A percentile compares a stretch with the other conserved stretches of the same genome.
Conservation (phyloP, 2,113 vertebrate species). For the Cyprinus carpio region DNA sequence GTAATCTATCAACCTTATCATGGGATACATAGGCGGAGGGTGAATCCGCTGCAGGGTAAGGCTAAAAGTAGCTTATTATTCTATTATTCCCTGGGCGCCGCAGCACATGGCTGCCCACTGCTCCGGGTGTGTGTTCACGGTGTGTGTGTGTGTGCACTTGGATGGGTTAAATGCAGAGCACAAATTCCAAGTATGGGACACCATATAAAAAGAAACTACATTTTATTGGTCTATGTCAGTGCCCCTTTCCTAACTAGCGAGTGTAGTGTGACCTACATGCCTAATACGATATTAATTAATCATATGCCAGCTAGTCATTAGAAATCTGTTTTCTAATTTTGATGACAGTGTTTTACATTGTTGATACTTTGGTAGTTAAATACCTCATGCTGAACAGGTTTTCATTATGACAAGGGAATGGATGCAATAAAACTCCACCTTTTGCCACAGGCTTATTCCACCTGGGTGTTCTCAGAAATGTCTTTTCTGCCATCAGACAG, state of each 20-base stretch:
- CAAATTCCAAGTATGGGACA: too few species aligned
- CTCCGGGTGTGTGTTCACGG: too few species aligned
- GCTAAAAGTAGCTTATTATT: too few species aligned
- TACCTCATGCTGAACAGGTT: slow-evolving; percentile 1
- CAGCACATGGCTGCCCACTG: too few species aligned
- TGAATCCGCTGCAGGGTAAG: too few species aligned
- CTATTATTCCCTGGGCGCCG: too few species aligned
- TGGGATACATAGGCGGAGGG: too few species aligned
- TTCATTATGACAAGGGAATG: not conserved
- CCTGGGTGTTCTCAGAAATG: not conserved
- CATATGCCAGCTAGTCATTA: not conserved
- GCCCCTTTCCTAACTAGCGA: too few species aligned
- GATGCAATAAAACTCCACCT: slow-evolving; percentile 5
- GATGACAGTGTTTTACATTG: not conserved
- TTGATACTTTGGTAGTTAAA: not conserved
- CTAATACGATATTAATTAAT: not conserved
- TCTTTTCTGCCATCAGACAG: slow-evolving; percentile 3
- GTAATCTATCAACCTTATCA: slow-evolving; percentile 19
- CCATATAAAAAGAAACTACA: too few species aligned
- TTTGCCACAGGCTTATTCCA: slow-evolving; percentile 6
- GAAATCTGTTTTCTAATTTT: not conserved
- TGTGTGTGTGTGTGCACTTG: too few species aligned
- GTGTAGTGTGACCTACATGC: not conserved
- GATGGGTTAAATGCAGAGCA: too few species aligned
- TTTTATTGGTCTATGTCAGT: too few species aligned